A percentile compares a stretch with the other conserved stretches of the same genome.
phyloP scores from a whole-genome alignment of 1,140 invertebrate genomes.

The Calliphora vicina region DNA sequence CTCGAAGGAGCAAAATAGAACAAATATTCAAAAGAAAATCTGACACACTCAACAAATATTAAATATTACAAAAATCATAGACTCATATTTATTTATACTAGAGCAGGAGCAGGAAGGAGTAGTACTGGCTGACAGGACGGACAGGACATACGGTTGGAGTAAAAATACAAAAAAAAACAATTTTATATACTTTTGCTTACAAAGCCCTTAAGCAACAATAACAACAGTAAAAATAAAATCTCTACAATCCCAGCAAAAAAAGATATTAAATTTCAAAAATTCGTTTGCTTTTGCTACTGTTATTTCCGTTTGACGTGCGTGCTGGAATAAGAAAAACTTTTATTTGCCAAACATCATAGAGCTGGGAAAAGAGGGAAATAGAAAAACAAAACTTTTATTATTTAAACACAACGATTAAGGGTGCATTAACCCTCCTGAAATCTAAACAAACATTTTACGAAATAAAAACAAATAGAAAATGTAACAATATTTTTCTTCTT shows the following conservation, averaged over 20 bases:
- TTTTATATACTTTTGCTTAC: neutral
- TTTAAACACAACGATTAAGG: constrained; percentile 37
- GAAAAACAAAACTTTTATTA: constrained; percentile 21
- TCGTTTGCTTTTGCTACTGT: neutral
- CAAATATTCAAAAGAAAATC: neutral
- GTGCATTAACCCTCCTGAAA: constrained; percentile 19
- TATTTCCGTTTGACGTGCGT: neutral
- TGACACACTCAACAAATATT: constrained; percentile 13
- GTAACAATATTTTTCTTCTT: no score
- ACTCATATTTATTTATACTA: neutral
- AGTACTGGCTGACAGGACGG: neutral
- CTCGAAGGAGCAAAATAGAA: neutral
- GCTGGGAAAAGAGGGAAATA: neutral
- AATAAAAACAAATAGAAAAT: no score
- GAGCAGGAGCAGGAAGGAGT: neutral
- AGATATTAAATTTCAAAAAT: constrained; percentile 37
- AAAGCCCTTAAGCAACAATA: constrained; percentile 9
- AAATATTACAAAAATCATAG: neutral
- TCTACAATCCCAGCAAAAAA: neutral
- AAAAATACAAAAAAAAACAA: neutral
- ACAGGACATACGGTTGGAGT: neutral
- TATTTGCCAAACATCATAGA: neutral
- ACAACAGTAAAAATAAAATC: neutral
- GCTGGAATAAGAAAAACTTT: neutral
- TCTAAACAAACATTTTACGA: neutral